These are phyloP conservation scores for Gymnarchus niloticus DNA, from an alignment of 2,113 vertebrate genomes.

Conservation along the genomic window DNA sequence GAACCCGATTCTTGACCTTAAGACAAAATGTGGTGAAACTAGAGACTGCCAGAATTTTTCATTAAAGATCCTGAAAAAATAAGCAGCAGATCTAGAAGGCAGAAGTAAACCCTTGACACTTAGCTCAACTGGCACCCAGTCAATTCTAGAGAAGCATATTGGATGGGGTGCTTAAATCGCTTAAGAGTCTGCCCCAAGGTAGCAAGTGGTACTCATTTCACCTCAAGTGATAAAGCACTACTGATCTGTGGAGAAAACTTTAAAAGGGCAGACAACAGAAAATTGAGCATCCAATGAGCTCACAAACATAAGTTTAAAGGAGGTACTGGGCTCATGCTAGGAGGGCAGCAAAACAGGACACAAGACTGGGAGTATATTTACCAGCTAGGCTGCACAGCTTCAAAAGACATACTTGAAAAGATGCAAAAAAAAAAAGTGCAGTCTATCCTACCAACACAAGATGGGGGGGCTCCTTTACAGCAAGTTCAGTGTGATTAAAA, in stretches of 20 bases:
- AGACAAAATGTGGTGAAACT: not conserved
- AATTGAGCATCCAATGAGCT: not conserved
- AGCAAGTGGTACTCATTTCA: not conserved
- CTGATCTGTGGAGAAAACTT: not conserved
- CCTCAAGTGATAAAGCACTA: not conserved
- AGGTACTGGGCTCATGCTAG: not conserved
- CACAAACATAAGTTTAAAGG: not conserved
- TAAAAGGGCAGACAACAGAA: not conserved
- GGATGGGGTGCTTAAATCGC: not conserved
- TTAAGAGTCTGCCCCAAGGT: not conserved
- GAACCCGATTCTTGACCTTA: not conserved
- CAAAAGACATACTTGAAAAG: no score
- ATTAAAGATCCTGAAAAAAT: not conserved
- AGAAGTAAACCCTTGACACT: not conserved
- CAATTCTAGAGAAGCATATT: not conserved
- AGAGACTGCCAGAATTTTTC: not conserved
- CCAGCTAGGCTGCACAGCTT: no score
- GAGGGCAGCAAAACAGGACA: no score
- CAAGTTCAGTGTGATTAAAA: no score
- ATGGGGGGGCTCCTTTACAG: no score
- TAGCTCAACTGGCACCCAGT: not conserved
- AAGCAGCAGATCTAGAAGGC: not conserved
- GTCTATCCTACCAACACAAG: no score
- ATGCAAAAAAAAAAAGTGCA: no score
- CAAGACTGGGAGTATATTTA: no score